Base-by-base conservation (phyloP, 2,113 vertebrate species). In the Leiothrix lutea region DNA sequence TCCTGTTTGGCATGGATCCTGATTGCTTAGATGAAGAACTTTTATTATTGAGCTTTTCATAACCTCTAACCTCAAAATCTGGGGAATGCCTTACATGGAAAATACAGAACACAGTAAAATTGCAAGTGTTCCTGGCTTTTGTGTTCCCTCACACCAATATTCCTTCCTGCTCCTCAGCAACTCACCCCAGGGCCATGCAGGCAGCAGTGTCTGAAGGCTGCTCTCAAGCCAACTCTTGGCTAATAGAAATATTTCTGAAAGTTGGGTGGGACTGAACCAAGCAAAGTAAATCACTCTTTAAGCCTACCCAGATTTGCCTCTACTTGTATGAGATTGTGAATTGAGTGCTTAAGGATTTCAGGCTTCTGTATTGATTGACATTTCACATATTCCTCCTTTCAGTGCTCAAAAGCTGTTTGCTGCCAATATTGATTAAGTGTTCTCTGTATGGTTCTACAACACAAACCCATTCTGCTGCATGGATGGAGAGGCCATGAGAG, bases 11-110 rank as follows among this genome's bases (percentile, higher is more conserved):
- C 91, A 89, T 0, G 0, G 40, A 42, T 95, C 86, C 82, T 94
- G 86, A 90, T 82, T 87, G 74, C 88, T 94, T 88, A 82, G 78
- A 91, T 73, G 83, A 77, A 87, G 50, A 85, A 81, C 54, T 89
- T 92, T 80, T 94, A 92, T 92, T 92, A 93, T 79, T 87, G 83
- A 96, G 92, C 58, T 96, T 95, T 96, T 86, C 40, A 40, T 94
- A 96, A 95, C 92, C 92, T 96, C 92, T 95, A 75, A 82, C 86
- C 94, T 96, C 79, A 94, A 96, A 96, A 96, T 93, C 92, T 97
- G 95, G 69, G 45, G 71, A 94, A 94, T 88, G 93, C 80, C 88
- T 79, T 88, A 58, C 54, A 80, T 75, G 88, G 90, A 94, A 90
- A 96, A 90, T 40, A 77, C 38, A 93, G 83, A 93, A 86, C 2